Conservation (phyloP, 2,888 invertebrate species). For the Pseudococcus jackbeardsleyi region DNA sequence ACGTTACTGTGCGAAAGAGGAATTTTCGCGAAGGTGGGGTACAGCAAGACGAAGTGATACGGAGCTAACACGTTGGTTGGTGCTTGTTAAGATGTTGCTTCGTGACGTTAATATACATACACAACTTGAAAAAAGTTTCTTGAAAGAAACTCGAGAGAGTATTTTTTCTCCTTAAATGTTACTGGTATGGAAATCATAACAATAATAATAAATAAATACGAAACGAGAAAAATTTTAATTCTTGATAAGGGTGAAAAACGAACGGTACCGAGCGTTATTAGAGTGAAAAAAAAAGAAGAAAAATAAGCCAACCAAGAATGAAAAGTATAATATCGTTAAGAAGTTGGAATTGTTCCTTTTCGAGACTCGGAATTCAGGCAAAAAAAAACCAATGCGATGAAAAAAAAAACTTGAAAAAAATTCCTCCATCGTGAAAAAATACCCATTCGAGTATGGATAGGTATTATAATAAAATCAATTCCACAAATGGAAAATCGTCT, state of each 20-base stretch:
- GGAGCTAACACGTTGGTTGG: constrained; percentile 58
- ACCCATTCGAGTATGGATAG: background rate
- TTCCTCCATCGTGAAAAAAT: constrained; percentile 24
- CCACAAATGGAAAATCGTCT: background rate
- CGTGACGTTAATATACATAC: constrained; percentile 63
- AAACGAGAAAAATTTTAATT: constrained; percentile 61
- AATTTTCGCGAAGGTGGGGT: constrained; percentile 6
- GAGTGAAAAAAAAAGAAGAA: constrained; percentile 18
- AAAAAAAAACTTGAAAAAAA: constrained; percentile 47
- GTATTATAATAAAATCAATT: constrained; percentile 2
- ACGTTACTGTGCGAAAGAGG: constrained; percentile 46
- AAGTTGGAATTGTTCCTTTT: constrained; percentile 59
- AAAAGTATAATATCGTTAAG: constrained; percentile 63
- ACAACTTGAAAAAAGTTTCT: constrained; percentile 57
- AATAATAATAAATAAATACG: constrained; percentile 63
- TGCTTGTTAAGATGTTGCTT: constrained; percentile 64
- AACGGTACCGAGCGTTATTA: background rate
- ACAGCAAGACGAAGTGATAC: constrained; percentile 60
- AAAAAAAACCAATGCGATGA: constrained; percentile 39
- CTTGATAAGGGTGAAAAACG: constrained; percentile 62
- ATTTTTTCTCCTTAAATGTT: constrained; percentile 57
- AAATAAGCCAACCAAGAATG: constrained; percentile 49
- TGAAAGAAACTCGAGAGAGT: constrained; percentile 50
- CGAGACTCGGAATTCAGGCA: background rate
- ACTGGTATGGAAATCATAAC: constrained; percentile 60